Conservation (phyloP, 2,113 vertebrate genomes). For the Crotalus tigris region DNA sequence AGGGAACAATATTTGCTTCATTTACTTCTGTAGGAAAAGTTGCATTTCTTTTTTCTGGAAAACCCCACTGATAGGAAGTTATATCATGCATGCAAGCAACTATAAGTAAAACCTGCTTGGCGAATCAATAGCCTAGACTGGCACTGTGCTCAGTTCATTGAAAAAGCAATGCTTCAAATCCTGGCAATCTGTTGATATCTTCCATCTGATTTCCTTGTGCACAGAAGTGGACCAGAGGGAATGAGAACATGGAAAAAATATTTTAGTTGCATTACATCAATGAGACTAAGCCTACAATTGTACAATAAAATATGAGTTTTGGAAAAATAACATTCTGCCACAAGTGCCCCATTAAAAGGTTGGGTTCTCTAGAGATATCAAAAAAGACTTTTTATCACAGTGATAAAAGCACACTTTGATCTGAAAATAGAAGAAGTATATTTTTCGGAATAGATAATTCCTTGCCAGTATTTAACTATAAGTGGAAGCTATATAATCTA, state of each 20-base stretch:
- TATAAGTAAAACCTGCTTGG: not conserved
- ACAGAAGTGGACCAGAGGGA: not conserved
- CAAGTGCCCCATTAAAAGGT: not conserved
- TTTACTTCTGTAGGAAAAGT: not conserved
- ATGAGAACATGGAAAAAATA: not conserved
- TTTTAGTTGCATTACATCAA: not conserved
- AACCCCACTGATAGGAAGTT: not conserved
- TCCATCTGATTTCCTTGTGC: not conserved
- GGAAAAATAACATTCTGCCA: not conserved
- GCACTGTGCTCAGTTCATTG: not conserved
- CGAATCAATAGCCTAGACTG: not conserved
- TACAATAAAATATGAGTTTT: not conserved
- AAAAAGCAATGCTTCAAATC: not conserved
- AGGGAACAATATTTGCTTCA: not conserved
- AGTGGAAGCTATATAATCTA: not conserved
- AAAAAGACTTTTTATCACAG: not conserved
- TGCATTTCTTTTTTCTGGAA: not conserved
- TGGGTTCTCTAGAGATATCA: not conserved
- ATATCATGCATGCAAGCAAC: not conserved
- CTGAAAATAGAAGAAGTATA: not conserved
- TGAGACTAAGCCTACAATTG: not conserved
- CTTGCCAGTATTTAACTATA: not conserved
- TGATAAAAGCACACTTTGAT: not conserved
- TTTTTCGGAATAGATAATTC: not conserved
- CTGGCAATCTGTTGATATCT: not conserved